Conservation (phyloP, 2,113 vertebrate genomes). For the Heptranchias perlo region DNA sequence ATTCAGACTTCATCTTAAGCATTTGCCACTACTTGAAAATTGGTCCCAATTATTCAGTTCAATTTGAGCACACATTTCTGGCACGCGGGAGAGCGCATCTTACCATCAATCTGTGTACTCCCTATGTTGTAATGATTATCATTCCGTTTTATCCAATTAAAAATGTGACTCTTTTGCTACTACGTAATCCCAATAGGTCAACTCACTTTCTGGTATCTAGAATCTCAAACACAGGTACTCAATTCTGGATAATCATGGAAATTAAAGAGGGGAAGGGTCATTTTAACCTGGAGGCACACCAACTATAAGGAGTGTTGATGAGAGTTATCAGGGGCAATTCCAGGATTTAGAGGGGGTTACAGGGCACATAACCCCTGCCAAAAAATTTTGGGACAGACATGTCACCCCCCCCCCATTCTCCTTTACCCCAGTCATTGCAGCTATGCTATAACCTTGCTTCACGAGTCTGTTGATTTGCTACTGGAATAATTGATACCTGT, state of each 20-base stretch:
- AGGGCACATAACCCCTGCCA: neutral
- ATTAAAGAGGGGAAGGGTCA: neutral
- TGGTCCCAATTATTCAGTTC: neutral
- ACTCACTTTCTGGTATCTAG: neutral
- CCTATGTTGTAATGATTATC: neutral
- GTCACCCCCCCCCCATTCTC: no score
- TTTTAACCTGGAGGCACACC: no score
- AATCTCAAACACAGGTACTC: neutral
- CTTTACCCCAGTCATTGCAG: neutral
- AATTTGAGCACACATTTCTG: neutral
- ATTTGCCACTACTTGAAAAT: neutral
- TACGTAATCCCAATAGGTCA: neutral
- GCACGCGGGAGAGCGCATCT: neutral
- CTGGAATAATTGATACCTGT: neutral
- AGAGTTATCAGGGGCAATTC: neutral
- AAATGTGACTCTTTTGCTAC: neutral
- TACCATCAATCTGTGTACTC: neutral
- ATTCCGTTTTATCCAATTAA: neutral
- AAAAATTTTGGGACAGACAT: neutral
- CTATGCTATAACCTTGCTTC: neutral
- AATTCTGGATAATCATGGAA: neutral
- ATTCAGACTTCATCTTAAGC: neutral
- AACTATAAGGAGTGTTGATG: neutral
- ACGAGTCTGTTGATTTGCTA: neutral
- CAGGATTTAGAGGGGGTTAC: neutral